phyloP scores from a whole-genome alignment of 1,140 invertebrate genomes.

The Eurosta solidaginis region DNA sequence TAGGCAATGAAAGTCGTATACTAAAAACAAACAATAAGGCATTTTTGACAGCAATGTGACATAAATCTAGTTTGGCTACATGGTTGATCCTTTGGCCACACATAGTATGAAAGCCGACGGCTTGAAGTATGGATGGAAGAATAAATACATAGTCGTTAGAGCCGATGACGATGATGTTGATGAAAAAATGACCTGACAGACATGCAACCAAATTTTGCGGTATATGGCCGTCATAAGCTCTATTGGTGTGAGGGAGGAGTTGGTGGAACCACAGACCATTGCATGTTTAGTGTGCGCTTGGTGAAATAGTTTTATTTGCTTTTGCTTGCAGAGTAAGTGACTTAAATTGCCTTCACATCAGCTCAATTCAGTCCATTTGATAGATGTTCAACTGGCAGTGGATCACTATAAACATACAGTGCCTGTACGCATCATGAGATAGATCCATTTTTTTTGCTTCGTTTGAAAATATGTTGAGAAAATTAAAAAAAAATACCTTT shows the following conservation, averaged over 20 bases:
- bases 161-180: conserved; percentile 27
- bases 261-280: background rate
- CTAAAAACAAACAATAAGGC: conserved; percentile 30
- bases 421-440: no score
- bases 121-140: background rate
- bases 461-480: no score
- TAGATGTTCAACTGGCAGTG: background rate
- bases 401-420: background rate
- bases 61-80: conserved; percentile 12
- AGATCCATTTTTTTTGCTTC: no score
- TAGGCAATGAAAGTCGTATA: conserved; percentile 15
- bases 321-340: conserved; percentile 36
- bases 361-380: conserved; percentile 2
- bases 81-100: background rate
- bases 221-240: background rate
- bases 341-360: conserved; percentile 58
- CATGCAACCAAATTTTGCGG: background rate
- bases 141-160: background rate
- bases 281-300: background rate
- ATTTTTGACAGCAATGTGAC: background rate
- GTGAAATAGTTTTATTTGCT: background rate
- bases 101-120: background rate
- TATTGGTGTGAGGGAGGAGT: background rate
- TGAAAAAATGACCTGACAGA: background rate
- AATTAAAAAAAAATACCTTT: no score